Base-by-base conservation (phyloP, 2,797 vertebrate species). In the Acropternis orthonyx region DNA sequence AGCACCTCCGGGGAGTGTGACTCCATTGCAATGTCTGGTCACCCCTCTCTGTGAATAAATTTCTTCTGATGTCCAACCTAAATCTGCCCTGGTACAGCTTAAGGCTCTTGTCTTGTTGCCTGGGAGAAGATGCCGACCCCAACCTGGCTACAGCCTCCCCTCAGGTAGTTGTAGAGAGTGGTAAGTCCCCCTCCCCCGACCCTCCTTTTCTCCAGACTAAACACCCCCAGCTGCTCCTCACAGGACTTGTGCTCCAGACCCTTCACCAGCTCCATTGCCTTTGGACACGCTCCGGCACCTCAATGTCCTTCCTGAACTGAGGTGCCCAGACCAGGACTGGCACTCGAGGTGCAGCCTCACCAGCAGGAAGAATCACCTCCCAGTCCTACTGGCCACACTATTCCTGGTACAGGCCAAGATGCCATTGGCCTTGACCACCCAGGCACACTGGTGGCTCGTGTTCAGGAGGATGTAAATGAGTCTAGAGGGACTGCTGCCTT, bases 321-420 rank as follows among this genome's bases (percentile, higher is more conserved):
- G 32, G 15, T 22, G 15, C n/a, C n/a, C 39, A 73, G 46, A 59
- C 8, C 27, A 28, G 49, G 6, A 3, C 65, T 11, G 20, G 55
- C 1, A 6, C 2, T 58, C 0, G 0, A 44, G 24, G 5, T 26
- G 17, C 1, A 5, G 8, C 43, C 24, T 44, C 4, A 1, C 17
- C 41, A 18, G 4, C 17, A 5, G 8, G 21, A 14, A 51, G 4
- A 52, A 14, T 52, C 58, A 0, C n/a, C 52, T 52, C 12, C n/a
- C 52, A 12, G 1, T 14, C 44, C 72, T 44, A n/a, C 44, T 71
- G 37, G 23, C 8, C 28, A 8, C 17, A 4, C 28, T 4, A 6
- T 5, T 44, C 16, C 43, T 51, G 51, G 14, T 6, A 2, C 14
- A 30, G 9, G 3, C 72, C 37, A 10, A 21, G 12, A 18, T 83